Percentiles rank a stretch among this genome's conserved stretches.
phyloP scores from a whole-genome alignment of 2,888 invertebrate genomes.

The Ophraella communa region DNA sequence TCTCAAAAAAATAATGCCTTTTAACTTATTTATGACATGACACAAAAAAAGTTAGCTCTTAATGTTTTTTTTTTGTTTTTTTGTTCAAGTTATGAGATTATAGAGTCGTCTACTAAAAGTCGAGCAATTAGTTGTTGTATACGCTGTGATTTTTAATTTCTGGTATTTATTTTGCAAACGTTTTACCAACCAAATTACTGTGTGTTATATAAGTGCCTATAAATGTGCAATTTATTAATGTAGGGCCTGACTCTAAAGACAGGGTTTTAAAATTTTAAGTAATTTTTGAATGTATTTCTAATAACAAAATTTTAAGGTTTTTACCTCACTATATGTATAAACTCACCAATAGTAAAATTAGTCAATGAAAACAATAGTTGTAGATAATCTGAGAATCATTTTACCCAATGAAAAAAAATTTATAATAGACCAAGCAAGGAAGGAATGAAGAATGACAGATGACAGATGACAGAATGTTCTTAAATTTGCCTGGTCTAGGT shows the following conservation, averaged over 20 bases:
- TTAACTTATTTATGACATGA: slow-evolving; percentile 16
- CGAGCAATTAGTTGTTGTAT: slow-evolving; percentile 20
- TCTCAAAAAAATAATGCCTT: neutral
- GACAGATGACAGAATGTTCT: no score
- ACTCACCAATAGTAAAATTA: slow-evolving; percentile 50
- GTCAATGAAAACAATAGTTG: slow-evolving; percentile 48
- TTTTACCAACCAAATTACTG: slow-evolving; percentile 36
- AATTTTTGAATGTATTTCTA: slow-evolving; percentile 49
- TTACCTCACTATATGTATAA: slow-evolving; percentile 56
- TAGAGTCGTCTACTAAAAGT: slow-evolving; percentile 8
- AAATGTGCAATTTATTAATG: slow-evolving; percentile 58
- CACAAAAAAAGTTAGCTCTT: slow-evolving; percentile 21
- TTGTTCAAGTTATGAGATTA: slow-evolving; percentile 20
- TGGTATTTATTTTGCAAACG: slow-evolving; percentile 32
- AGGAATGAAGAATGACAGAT: neutral
- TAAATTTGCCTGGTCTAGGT: neutral
- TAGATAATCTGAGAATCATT: slow-evolving; percentile 43
- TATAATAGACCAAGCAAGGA: neutral
- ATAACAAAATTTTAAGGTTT: slow-evolving; percentile 49
- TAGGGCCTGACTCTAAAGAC: slow-evolving; percentile 59
- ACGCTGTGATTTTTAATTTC: slow-evolving; percentile 30
- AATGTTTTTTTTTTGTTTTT: slow-evolving; percentile 9
- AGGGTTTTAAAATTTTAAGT: slow-evolving; percentile 53
- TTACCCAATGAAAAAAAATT: slow-evolving; percentile 18
- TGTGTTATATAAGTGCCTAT: slow-evolving; percentile 57